Base-by-base conservation (phyloP, 2,888 invertebrate species). In the Drosophila mettleri region DNA sequence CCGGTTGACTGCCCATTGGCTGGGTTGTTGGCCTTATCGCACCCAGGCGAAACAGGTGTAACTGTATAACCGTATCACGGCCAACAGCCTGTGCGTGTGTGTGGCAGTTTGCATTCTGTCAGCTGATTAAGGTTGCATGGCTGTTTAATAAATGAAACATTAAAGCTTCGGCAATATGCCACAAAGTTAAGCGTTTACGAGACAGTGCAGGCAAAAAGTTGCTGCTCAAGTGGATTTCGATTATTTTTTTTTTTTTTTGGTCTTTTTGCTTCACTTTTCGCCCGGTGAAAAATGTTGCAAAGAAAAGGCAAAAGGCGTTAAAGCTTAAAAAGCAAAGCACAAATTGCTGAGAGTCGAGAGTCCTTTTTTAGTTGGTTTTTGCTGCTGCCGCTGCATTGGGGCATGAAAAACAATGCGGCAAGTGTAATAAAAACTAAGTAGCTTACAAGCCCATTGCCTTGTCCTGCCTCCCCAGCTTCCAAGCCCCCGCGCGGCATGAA, bases 381-480 rank as follows among this genome's bases (percentile, higher is more conserved):
- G 39, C 9, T 29, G 34, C 4, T 48, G 59, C 34, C 27, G 59
- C 55, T 64, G 59, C 51, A 59, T 63, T 80, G 65, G 45, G 69
- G 62, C 76, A 85, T 87, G 71, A 78, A 86, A 85, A 88, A 84
- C 84, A 83, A 86, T 88, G 84, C 86, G 80, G 73, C 84, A 76
- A 86, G 84, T 86, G 84, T 84, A 88, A 88, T 85, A 85, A 88
- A 85, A 85, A 88, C 86, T 84, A 84, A 84, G 88, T 84, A 88
- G 84, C 84, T 84, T 84, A 88, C 88, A 78, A 86, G 84, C 86
- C 74, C 82, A 84, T 70, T 80, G 67, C 86, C 66, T 38, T 52
- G 34, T 18, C 31, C 41, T 29, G 18, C 16, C 49, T 6, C 48
- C 12, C 5, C n/a, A n/a, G n/a, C n/a, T n/a, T 0, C 45, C n/a